Percentiles rank a stretch among this genome's conserved stretches.
These are phyloP conservation scores for Turdus rufiventris DNA, from an alignment of 2,113 vertebrate species.

Conservation along the genomic window DNA sequence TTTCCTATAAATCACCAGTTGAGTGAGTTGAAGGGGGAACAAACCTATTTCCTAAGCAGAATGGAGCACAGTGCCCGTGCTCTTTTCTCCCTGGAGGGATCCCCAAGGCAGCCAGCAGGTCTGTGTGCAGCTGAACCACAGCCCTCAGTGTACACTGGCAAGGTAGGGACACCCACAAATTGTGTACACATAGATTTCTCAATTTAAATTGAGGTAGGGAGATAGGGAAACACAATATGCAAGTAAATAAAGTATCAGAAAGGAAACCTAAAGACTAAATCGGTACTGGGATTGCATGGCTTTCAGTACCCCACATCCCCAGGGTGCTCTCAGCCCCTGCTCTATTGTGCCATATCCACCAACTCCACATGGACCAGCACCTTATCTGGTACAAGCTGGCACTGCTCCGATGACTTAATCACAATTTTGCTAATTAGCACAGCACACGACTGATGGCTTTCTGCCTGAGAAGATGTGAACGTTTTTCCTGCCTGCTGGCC, in stretches of 20 bases:
- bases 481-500: slow-evolving; percentile 35
- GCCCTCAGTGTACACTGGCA: background rate
- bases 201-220: background rate
- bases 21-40: background rate
- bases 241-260: background rate
- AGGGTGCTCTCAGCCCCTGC: background rate
- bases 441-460: background rate
- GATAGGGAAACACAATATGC: background rate
- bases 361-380: background rate
- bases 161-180: fast-evolving
- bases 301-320: background rate
- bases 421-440: slow-evolving; percentile 29
- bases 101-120: background rate
- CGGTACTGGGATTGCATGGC: background rate
- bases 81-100: background rate
- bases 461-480: background rate
- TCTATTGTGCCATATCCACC: fast-evolving
- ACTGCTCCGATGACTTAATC: slow-evolving; percentile 32
- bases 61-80: background rate
- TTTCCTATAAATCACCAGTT: background rate
- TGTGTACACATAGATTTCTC: background rate
- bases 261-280: background rate
- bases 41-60: background rate
- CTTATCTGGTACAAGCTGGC: slow-evolving; percentile 6
- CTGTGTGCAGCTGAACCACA: background rate